phyloP scores from a whole-genome alignment of 2,797 vertebrate species.

The Argya squamiceps region DNA sequence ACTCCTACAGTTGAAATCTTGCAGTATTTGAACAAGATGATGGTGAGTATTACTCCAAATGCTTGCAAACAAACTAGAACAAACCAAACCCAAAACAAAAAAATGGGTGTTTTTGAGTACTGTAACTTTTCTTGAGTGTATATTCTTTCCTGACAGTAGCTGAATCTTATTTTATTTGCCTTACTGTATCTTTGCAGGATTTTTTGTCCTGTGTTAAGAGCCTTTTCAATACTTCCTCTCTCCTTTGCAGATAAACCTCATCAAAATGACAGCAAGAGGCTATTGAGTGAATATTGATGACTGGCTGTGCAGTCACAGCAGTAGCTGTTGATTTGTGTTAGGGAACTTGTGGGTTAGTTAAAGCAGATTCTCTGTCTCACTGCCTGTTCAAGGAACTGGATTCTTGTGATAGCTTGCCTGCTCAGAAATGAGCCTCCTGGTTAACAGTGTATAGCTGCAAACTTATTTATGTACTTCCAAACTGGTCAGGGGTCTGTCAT shows the following conservation, averaged over 20 bases:
- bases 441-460: background rate
- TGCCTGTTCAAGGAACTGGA: background rate
- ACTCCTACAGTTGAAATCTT: background rate
- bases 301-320: background rate
- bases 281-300: background rate
- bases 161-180: background rate
- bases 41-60: background rate
- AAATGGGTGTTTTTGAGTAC: background rate
- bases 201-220: background rate
- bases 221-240: background rate
- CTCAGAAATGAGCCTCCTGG: background rate
- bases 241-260: background rate
- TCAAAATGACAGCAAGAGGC: background rate
- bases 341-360: background rate
- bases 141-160: background rate
- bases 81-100: background rate
- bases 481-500: background rate
- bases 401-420: background rate
- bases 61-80: background rate
- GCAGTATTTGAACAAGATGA: background rate
- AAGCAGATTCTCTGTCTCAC: background rate
- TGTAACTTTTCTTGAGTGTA: background rate
- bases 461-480: background rate
- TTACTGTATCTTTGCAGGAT: background rate
- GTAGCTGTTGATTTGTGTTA: background rate